Base-by-base conservation (phyloP, 2,797 vertebrate species). In the Pseudopleuronectes americanus region DNA sequence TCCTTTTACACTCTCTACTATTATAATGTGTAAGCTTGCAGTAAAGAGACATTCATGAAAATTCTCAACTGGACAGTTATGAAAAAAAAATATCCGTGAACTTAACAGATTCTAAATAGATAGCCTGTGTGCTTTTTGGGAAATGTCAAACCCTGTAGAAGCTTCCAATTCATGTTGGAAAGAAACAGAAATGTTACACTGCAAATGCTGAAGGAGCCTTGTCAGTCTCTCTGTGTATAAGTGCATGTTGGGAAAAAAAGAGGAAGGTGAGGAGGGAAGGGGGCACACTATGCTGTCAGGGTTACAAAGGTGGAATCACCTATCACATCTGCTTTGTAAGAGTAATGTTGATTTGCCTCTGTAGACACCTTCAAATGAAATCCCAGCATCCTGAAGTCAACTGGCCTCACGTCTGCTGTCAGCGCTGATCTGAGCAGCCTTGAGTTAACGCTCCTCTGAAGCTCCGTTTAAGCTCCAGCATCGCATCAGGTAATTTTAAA, bases 381-480 rank as follows among this genome's bases (percentile, higher is more conserved):
- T 58, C 26, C 33, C 43, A 63, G 9, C 54, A 31, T 75, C 19
- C 21, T 53, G 57, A 57, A 77, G 63, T 53, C 63, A 58, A 75
- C 64, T 36, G 33, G 56, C 68, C 45, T 71, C 74, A 43, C 48
- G 21, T 61, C 67, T 74, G 70, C 70, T 80, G 72, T 84, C 84
- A 65, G 57, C 1, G 3, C 55, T 72, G 48, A 65, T 77, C 74
- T 76, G n/a, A 65, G 21, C 26, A 57, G 19, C 2, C 3, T 41
- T 53, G 47, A 69, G 51, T 59, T 69, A 70, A 62, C 51, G 21
- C 49, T 6, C 51, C 26, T 14, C 38, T 49, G 64, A 57, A 56
- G 43, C 58, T 73, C 31, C 57, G 7, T 58, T 68, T 75, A 75
- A 75, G 68, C 68, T 59, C 60, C 59, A 60, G 65, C 68, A 59